These are phyloP conservation scores for Fragum whitleyi DNA, from an alignment of 2,888 invertebrate species.

Conservation along the genomic window DNA sequence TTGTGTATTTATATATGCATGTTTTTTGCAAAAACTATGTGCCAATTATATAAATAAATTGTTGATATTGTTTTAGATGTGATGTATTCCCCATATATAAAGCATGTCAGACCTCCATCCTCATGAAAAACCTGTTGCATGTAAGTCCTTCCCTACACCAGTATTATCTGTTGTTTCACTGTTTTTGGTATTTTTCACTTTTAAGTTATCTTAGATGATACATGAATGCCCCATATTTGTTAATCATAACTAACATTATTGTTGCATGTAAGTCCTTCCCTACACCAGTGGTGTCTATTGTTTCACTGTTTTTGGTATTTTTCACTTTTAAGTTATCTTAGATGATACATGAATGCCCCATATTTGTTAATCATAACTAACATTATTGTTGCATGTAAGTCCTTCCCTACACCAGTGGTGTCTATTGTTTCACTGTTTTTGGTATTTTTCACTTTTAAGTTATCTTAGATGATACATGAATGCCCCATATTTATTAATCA, in stretches of 20 bases:
- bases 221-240: not conserved
- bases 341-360: not conserved
- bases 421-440: not conserved
- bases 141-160: constrained; percentile 1
- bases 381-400: constrained; percentile 3
- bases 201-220: not conserved
- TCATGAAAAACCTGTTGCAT: constrained; percentile 6
- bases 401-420: not conserved
- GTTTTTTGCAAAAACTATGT: no score
- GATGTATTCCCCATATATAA: not conserved
- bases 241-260: not conserved
- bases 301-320: not conserved
- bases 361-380: not conserved
- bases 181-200: not conserved
- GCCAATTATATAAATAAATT: no score
- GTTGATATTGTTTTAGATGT: not conserved
- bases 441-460: not conserved
- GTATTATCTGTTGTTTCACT: not conserved
- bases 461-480: not conserved
- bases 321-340: not conserved
- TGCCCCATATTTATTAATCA: not conserved
- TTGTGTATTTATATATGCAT: no score
- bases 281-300: not conserved
- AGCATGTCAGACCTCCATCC: constrained; percentile 10
- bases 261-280: constrained; percentile 10